These are phyloP conservation scores for Tetragonula carbonaria DNA, from an alignment of 2,888 invertebrate species.

Conservation along the genomic window DNA sequence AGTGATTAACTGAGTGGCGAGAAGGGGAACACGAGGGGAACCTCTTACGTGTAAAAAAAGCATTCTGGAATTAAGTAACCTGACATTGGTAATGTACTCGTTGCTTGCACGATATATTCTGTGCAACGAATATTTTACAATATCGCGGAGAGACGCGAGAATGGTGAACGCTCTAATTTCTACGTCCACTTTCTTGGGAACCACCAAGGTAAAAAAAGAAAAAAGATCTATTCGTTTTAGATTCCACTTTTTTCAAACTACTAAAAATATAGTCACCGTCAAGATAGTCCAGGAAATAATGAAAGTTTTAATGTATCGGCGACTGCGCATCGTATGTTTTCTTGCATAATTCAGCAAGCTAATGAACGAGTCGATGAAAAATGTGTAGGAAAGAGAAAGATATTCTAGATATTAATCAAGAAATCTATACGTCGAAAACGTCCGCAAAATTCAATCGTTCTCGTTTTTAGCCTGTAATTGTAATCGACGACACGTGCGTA, in stretches of 20 bases:
- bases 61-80: neutral
- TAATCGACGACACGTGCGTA: neutral
- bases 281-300: too few species aligned
- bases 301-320: too few species aligned
- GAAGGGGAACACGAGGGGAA: neutral
- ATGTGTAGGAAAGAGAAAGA: too few species aligned
- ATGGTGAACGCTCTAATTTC: too few species aligned
- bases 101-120: slow-evolving; percentile 2
- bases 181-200: too few species aligned
- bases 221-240: too few species aligned
- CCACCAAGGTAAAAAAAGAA: too few species aligned
- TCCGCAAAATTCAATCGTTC: neutral
- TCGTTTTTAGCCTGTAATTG: neutral
- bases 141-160: neutral
- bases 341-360: too few species aligned
- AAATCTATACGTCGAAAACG: neutral
- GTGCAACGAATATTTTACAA: neutral
- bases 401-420: neutral
- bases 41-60: neutral
- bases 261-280: too few species aligned
- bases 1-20: neutral
- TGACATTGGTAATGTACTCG: slow-evolving; percentile 11
- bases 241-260: too few species aligned
- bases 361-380: too few species aligned
- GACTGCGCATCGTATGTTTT: too few species aligned